Evolutionary conservation across 2,888 invertebrate species (phyloP), one percentile per base, ranked within the genome.

Genomic region (Callinectes sapidus): DNA sequence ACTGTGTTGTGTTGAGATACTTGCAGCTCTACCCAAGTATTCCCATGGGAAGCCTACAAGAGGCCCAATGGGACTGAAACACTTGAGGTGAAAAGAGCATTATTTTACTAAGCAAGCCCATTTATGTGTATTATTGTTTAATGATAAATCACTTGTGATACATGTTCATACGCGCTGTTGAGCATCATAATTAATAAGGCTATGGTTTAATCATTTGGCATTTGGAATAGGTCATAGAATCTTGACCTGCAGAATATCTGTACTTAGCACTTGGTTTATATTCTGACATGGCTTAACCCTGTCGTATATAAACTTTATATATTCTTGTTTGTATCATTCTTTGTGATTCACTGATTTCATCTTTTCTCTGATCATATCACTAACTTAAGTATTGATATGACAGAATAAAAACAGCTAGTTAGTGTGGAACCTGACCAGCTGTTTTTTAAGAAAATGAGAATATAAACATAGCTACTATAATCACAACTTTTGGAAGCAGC

Each of bases 121-220:
- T 66, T 89, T 89, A 89, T 89, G 86, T 92, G 92, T 92, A 92
- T 92, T 89, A 92, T 35, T 81, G 81, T 81, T 28, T 71, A 89
- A 39, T 42, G 66, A 92, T 86, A 61, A 89, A 88, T 92, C 90
- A 91, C 89, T 87, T 92, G 92, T 92, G 91, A 91, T 92, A 90
- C 90, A 91, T 92, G 92, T 92, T 92, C 32, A 91, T 90, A 91
- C 92, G 91, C 66, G 91, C 14, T 91, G 32, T 66, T 92, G 92
- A 92, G 88, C 92, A 92, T 87, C 88, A 90, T 92, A 48, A 88
- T 81, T 28, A 54, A 87, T 90, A 92, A 90, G 90, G 90, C 88
- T 81, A 90, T 92, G 88, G 86, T 92, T 89, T 85, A 88, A 77
- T 88, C 77, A 91, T 92, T 92, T 81, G 85, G 89, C 91, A 91